Evolutionary conservation across 2,797 vertebrate genomes (phyloP), one percentile per base, ranked within the genome.

Genomic region (Lepilemur septentrionalis): DNA sequence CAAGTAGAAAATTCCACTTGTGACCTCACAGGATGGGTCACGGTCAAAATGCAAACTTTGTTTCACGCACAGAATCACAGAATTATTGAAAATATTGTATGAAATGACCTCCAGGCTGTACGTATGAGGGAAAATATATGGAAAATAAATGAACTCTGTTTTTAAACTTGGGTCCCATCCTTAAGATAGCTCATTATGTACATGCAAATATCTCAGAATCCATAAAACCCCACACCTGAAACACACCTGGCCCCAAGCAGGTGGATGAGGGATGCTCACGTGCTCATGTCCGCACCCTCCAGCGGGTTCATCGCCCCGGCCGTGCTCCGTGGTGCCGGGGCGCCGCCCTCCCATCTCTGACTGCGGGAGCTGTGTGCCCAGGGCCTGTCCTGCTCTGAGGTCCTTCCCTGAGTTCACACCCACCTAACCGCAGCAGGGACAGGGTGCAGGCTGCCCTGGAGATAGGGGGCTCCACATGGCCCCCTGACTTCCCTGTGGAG

Each of bases 371-470:
- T 18, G 0, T 32, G 10, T 17, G 25, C 4, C 3, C 46, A 30
- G 7, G 14, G 48, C 0, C 17, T 17, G 7, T 35, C 10, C 59
- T 41, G 50, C 46, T 50, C 73, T 5, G 52, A 59, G 43, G 17
- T 28, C 30, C 32, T 2, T 22, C 23, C 23, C 52, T 10, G 50
- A 1, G 7, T 5, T 30, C 38, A 28, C 4, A 0, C 2, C 1
- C 1, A 52, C 17, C 35, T 17, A 41, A 67, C n/a, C 0, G 4
- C 75, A n/a, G 46, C 76, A 18, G 78, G n/a, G 69, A n/a, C 1
- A 50, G 35, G 35, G 55, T 20, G 50, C 28, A 35, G 46, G 52
- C 57, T 73, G 79, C 9, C 18, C 0, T 2, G 91, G 57, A 57
- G 80, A 17, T 18, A 12, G 55, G 69, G 43, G 46, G 2, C 57